Conservation (phyloP, 2,888 invertebrate species). For the Tyria jacobaeae region DNA sequence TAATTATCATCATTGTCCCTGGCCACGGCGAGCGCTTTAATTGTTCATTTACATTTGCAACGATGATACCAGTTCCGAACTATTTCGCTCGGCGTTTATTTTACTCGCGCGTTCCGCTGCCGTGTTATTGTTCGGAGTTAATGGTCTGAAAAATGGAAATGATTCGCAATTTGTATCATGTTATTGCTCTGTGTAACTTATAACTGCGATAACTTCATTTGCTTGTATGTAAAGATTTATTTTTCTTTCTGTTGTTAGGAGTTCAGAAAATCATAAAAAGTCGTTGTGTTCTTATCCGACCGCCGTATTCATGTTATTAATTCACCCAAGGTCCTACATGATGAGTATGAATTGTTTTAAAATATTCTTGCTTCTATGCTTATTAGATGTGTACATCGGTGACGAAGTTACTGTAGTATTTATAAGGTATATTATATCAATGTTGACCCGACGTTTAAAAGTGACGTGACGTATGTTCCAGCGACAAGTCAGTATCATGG, state of each 20-base stretch:
- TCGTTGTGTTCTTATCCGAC: neutral
- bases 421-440: too few relatives aligned
- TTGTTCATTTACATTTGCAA: constrained; percentile 87
- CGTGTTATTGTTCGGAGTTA: constrained; percentile 82
- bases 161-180: constrained; percentile 79
- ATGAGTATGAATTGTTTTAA: neutral
- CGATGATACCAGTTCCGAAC: constrained; percentile 85
- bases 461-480: too few relatives aligned
- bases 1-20: constrained; percentile 86
- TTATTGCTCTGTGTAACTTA: constrained; percentile 67
- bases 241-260: constrained; percentile 13
- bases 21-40: constrained; percentile 84
- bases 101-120: constrained; percentile 76
- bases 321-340: too few relatives aligned
- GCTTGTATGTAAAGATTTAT: constrained; percentile 28
- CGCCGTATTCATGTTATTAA: neutral
- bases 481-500: too few relatives aligned
- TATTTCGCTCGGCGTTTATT: constrained; percentile 82
- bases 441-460: too few relatives aligned
- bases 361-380: too few relatives aligned
- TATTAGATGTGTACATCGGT: too few relatives aligned
- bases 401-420: too few relatives aligned
- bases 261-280: neutral
- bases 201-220: constrained; percentile 57
- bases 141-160: constrained; percentile 85